These are phyloP conservation scores for Nannoperca obscura DNA, from an alignment of 2,797 vertebrate species.

Conservation along the genomic window DNA sequence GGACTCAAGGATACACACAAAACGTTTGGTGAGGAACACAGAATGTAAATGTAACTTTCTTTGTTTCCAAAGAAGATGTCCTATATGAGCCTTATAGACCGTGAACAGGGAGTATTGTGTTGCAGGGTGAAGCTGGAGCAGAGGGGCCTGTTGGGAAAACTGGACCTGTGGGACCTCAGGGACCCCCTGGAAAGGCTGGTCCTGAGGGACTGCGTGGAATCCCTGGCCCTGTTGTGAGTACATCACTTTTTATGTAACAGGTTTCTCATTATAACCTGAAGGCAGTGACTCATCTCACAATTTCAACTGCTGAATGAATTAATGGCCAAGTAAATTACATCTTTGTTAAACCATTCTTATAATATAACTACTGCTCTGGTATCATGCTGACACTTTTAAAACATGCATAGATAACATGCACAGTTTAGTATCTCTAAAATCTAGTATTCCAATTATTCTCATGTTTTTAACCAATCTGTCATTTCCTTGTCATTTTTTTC, in stretches of 20 bases:
- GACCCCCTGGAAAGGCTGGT: slow-evolving; percentile 93
- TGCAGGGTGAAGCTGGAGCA: slow-evolving; percentile 93
- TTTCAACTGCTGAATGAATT: not conserved
- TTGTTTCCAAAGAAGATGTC: not conserved
- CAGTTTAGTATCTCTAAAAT: not conserved
- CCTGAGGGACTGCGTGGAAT: slow-evolving; percentile 96
- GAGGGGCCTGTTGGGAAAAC: slow-evolving; percentile 97
- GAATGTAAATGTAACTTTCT: not conserved
- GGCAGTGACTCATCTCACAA: not conserved
- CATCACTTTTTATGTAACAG: not conserved
- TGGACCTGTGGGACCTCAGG: slow-evolving; percentile 95
- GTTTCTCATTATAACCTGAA: not conserved
- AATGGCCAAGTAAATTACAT: not conserved
- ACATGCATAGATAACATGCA: not conserved
- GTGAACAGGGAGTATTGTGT: slow-evolving; percentile 4
- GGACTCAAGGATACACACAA: not conserved
- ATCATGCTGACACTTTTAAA: not conserved
- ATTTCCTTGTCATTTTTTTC: not conserved
- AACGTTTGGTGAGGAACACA: not conserved
- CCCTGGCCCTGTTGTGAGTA: slow-evolving; percentile 95
- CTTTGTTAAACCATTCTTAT: not conserved
- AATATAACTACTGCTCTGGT: not conserved
- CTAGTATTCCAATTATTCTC: not conserved
- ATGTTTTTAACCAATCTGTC: not conserved
- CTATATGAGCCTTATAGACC: not conserved